These are phyloP conservation scores for Pseudochirops cupreus DNA, from an alignment of 2,797 vertebrate species.

Conservation along the genomic window DNA sequence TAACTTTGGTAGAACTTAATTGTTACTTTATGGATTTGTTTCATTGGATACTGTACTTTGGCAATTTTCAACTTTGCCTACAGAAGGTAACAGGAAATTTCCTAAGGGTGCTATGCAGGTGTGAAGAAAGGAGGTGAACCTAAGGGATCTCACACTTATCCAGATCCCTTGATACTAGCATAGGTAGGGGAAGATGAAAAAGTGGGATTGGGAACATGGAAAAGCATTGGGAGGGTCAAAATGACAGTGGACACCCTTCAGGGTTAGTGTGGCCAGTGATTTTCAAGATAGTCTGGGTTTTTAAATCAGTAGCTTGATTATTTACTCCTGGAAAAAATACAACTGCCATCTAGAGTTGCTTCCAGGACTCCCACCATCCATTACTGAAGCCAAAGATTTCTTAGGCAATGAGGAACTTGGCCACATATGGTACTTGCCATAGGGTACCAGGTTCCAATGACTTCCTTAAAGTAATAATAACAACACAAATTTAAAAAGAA, in stretches of 20 bases:
- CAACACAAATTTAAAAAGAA: background rate
- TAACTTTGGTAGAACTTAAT: constrained; percentile 49
- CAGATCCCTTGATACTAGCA: background rate
- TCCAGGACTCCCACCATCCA: too few relatives aligned
- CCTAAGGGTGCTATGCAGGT: constrained; percentile 39
- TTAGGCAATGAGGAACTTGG: background rate
- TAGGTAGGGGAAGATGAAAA: background rate
- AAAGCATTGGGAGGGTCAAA: background rate
- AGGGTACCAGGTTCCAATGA: background rate
- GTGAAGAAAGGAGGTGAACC: background rate
- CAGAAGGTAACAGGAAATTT: constrained; percentile 41
- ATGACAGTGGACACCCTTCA: background rate
- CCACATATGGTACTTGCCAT: background rate
- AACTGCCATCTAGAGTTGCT: background rate
- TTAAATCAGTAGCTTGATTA: background rate
- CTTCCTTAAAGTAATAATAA: background rate
- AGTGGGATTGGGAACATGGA: background rate
- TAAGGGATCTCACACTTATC: background rate
- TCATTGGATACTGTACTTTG: constrained; percentile 49
- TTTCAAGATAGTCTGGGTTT: background rate
- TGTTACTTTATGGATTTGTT: background rate
- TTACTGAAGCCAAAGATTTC: too few relatives aligned
- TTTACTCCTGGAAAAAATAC: background rate
- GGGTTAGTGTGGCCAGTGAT: background rate
- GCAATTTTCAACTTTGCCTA: constrained; percentile 41